Percentiles rank a stretch among this genome's conserved stretches.
phyloP scores from a whole-genome alignment of 1,140 invertebrate species.

The Trichonephila clavipes region DNA sequence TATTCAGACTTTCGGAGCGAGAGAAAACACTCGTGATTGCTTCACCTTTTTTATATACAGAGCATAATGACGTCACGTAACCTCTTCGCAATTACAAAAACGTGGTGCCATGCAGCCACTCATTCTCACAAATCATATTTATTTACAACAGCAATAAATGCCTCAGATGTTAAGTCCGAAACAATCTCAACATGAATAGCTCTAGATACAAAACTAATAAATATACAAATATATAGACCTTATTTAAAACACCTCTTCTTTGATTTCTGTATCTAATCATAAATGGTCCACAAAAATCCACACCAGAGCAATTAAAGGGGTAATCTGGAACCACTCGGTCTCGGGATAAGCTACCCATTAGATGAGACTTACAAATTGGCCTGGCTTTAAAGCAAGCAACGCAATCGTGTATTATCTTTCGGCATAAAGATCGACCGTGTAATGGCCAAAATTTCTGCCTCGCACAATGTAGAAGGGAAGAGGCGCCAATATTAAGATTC shows the following conservation, averaged over 20 bases:
- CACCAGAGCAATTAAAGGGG: constrained; percentile 45
- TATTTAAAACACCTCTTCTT: background rate
- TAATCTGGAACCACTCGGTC: background rate
- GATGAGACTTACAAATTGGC: background rate
- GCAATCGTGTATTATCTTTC: background rate
- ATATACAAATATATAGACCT: too few relatives aligned
- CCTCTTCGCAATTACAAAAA: too few relatives aligned
- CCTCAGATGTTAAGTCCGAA: too few relatives aligned
- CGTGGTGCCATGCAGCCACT: background rate
- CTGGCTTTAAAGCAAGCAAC: constrained; percentile 3
- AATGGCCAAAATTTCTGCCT: too few relatives aligned
- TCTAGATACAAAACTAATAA: constrained; percentile 10
- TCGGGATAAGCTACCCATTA: constrained; percentile 22
- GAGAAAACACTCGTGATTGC: too few relatives aligned
- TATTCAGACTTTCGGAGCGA: too few relatives aligned
- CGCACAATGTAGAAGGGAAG: constrained; percentile 19
- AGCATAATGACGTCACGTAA: too few relatives aligned
- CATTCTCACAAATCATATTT: too few relatives aligned
- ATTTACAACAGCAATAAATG: too few relatives aligned
- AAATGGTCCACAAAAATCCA: constrained; percentile 71
- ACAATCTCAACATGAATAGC: background rate
- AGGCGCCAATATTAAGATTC: too few relatives aligned
- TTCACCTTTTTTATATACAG: too few relatives aligned
- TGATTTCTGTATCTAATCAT: background rate
- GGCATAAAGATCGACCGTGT: too few relatives aligned